Evolutionary conservation across 2,113 vertebrate genomes (phyloP), one percentile per base, ranked within the genome.

Genomic region (Serilophus lunatus): DNA sequence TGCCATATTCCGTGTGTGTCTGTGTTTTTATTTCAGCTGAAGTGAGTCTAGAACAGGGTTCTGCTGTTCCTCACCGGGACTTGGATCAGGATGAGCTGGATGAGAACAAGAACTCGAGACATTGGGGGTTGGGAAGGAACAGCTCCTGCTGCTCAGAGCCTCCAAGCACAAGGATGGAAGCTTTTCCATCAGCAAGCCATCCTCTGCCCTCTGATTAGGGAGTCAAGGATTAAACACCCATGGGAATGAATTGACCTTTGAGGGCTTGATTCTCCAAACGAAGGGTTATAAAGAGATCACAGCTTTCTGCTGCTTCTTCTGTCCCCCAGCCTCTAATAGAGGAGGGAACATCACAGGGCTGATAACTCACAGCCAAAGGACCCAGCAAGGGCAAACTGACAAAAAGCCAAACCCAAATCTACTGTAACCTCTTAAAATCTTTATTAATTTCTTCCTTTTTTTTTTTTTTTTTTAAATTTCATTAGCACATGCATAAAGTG

Each of bases 401-500:
- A 93, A 82, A 86, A 38, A 93, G 72, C 31, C 56, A 1, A 63
- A 83, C 59, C n/a, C 85, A 4, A 28, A 92, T 40, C 83, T 86
- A 77, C 76, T 45, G 76, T 77, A 96, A 95, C 75, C 57, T 97
- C 95, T 97, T 96, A 97, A 98, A 96, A 97, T 93, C 93, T 97
- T 97, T 97, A 97, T 97, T 96, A 70, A 44, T n/a, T 80, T 56
- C 9, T 56, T 38, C 63, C 51, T 49, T 19, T 13, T 31, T 35
- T 36, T 63, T 29, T 24, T n/a, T 25, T 51, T 53, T 15, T 51
- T 81, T 75, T 53, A 38, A 64, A 90, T 84, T 94, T 44, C 76
- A 95, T 97, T 81, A 97, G 66, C 96, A 97, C 97, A 98, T 98
- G 97, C 97, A 98, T 96, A 96, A 96, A 97, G 97, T 97, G 96